Conservation (phyloP, 2,113 vertebrate genomes). For the Cyprichromis sp. region DNA sequence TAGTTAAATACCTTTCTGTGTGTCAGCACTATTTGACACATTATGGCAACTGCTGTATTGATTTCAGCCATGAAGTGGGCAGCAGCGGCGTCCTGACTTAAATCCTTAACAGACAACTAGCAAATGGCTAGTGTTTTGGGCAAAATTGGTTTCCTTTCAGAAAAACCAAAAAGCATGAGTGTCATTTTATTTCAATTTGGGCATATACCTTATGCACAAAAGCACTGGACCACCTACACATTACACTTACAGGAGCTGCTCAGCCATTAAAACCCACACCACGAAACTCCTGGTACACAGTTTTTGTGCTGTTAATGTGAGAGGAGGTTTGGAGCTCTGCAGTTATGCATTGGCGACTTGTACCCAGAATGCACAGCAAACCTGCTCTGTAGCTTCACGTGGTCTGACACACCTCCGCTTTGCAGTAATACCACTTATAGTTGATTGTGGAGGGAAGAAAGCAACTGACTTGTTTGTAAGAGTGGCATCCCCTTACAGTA, state of each 20-base stretch:
- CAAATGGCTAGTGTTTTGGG: not conserved
- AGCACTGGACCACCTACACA: not conserved
- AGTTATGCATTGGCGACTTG: not conserved
- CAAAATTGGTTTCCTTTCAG: not conserved
- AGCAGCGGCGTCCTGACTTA: not conserved
- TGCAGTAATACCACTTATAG: not conserved
- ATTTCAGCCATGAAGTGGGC: not conserved
- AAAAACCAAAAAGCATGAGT: not conserved
- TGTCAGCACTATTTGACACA: not conserved
- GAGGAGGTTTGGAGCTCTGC: not conserved
- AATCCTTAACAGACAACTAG: rapidly evolving
- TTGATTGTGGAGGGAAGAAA: not conserved
- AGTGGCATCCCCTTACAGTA: not conserved
- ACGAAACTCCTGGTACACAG: rapidly evolving
- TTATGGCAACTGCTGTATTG: not conserved
- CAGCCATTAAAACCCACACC: rapidly evolving
- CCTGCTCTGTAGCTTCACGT: not conserved
- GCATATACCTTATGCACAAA: not conserved
- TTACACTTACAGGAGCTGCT: not conserved
- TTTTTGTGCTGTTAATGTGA: not conserved
- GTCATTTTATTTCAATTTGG: not conserved
- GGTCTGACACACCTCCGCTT: not conserved
- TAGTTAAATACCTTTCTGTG: not conserved
- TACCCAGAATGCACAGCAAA: not conserved
- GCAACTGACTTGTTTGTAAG: not conserved